Evolutionary conservation across 2,888 invertebrate species (phyloP).

Genomic region (Eugnorisma glareosa): DNA sequence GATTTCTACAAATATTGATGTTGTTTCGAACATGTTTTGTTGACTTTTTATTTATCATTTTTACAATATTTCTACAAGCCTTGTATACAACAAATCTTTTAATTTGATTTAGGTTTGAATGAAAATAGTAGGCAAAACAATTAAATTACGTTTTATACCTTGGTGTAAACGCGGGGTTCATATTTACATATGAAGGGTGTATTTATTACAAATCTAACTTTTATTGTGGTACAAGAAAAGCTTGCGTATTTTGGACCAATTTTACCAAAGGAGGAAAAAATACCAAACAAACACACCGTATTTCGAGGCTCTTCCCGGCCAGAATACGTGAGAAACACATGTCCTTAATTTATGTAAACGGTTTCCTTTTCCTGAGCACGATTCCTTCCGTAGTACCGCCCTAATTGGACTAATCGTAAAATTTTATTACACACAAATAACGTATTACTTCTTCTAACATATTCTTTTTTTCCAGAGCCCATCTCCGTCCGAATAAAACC

Average conservation of each 20-base stretch:
- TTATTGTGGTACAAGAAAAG: conserved; percentile 20
- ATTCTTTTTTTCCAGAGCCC: conserved; percentile 90
- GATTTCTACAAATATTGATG: neutral
- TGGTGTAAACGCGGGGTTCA: neutral
- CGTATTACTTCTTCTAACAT: conserved; percentile 43
- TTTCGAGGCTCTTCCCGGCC: conserved; percentile 2
- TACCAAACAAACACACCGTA: conserved; percentile 11
- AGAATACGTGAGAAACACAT: conserved; percentile 55
- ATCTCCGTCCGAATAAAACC: conserved; percentile 95
- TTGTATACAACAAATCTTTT: no score
- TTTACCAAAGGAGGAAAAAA: conserved; percentile 29
- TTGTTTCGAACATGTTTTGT: neutral
- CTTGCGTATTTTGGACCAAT: neutral
- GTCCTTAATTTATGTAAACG: conserved; percentile 62
- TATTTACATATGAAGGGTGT: conserved; percentile 16
- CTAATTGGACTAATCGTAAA: conserved; percentile 66
- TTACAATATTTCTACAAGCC: neutral
- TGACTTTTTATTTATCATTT: neutral
- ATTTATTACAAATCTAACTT: conserved; percentile 13
- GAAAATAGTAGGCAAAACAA: neutral
- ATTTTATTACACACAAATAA: conserved; percentile 56
- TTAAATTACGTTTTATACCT: neutral
- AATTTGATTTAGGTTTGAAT: neutral
- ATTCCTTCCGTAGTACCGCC: conserved; percentile 56
- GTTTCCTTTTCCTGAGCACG: conserved; percentile 55